Evolutionary conservation across 2,113 vertebrate genomes (phyloP).

Genomic region (Ceyx margarethae): DNA sequence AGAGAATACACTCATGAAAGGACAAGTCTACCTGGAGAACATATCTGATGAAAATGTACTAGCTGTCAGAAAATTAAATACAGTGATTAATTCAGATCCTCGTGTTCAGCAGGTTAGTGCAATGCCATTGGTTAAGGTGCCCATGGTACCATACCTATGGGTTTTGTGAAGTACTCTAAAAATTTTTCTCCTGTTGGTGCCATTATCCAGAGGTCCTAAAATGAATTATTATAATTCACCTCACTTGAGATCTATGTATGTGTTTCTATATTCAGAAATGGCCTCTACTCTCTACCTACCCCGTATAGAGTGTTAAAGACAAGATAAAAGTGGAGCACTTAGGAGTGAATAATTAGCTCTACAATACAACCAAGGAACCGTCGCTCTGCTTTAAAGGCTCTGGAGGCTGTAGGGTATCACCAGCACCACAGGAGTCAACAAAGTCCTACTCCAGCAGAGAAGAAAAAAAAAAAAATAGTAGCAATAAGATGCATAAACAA

Average conservation of each 20-base stretch:
- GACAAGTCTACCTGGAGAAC: constrained; percentile 78
- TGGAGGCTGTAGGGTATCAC: neutral
- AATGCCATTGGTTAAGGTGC: constrained; percentile 33
- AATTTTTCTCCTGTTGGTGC: constrained; percentile 36
- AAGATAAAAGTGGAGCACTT: constrained; percentile 24
- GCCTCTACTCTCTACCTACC: neutral
- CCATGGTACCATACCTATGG: neutral
- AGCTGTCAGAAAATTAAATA: constrained; percentile 78
- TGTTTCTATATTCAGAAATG: constrained; percentile 33
- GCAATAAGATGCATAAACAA: neutral
- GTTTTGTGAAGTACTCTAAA: constrained; percentile 37
- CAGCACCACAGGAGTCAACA: neutral
- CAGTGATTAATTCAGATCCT: constrained; percentile 73
- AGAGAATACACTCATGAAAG: constrained; percentile 82
- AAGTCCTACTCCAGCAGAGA: neutral
- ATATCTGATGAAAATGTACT: constrained; percentile 75
- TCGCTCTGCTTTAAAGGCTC: neutral
- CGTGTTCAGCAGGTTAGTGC: constrained; percentile 77
- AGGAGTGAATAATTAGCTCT: constrained; percentile 32
- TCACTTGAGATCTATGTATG: neutral
- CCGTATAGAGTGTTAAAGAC: neutral
- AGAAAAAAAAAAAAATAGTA: neutral
- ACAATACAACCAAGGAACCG: neutral
- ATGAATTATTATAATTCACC: constrained; percentile 44
- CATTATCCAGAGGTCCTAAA: constrained; percentile 40